phyloP scores from a whole-genome alignment of 2,888 invertebrate species.

The Mantis religiosa region DNA sequence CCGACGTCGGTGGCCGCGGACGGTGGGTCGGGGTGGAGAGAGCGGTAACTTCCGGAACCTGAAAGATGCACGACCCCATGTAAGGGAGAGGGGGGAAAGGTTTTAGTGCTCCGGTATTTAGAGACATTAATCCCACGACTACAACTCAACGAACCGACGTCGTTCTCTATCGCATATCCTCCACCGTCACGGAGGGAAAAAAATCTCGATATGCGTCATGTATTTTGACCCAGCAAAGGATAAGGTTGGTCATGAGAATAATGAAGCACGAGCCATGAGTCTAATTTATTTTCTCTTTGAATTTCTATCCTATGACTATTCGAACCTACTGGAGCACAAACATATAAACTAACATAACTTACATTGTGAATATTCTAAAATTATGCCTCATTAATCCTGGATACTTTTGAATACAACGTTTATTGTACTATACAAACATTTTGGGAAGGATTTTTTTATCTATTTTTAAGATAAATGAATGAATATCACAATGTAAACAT shows the following conservation, averaged over 20 bases:
- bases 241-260: not conserved
- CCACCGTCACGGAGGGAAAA: not conserved
- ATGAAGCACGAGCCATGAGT: not conserved
- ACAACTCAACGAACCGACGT: not conserved
- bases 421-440: too few species aligned
- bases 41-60: constrained; percentile 13
- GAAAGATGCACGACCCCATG: constrained; percentile 17
- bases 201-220: not conserved
- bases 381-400: too few species aligned
- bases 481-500: too few species aligned
- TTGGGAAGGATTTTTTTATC: too few species aligned
- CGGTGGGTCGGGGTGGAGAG: not conserved
- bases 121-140: constrained; percentile 4
- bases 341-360: too few species aligned
- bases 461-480: too few species aligned
- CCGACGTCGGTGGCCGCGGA: not conserved
- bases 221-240: not conserved
- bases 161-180: not conserved
- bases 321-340: too few species aligned
- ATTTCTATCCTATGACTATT: too few species aligned
- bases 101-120: constrained; percentile 4
- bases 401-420: too few species aligned
- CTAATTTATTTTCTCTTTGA: not conserved
- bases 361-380: too few species aligned
- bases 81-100: not conserved